Percentiles rank a stretch among this genome's conserved stretches.
phyloP scores from a whole-genome alignment of 2,113 vertebrate genomes.

The Rhineura floridana region DNA sequence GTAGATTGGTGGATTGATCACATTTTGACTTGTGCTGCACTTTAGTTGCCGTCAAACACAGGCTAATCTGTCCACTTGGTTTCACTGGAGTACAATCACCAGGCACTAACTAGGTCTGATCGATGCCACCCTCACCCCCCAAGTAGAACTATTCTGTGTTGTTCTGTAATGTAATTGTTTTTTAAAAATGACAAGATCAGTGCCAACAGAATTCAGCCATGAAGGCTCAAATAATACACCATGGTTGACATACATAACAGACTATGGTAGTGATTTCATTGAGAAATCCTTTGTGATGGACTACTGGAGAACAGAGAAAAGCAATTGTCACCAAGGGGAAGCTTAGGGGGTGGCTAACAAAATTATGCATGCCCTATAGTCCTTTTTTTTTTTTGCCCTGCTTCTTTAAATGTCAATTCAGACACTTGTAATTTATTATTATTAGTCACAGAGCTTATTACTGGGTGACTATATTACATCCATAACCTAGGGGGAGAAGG shows the following conservation, averaged over 20 bases:
- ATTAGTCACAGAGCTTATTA: neutral
- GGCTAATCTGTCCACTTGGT: conserved; percentile 30
- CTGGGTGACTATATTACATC: neutral
- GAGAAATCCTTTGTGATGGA: accelerated
- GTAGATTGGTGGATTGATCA: conserved; percentile 43
- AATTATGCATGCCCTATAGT: neutral
- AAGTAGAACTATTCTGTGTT: neutral
- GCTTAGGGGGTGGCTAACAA: neutral
- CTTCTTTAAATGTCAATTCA: neutral
- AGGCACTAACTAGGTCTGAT: conserved; percentile 37
- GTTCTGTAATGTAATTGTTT: neutral
- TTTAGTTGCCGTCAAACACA: conserved; percentile 3
- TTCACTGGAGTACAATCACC: conserved; percentile 25
- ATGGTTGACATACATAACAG: neutral
- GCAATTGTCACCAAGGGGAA: accelerated
- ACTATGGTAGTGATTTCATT: accelerated
- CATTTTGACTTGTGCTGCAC: conserved; percentile 32
- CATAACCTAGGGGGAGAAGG: neutral
- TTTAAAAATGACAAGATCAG: conserved; percentile 11
- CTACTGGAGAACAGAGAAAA: neutral
- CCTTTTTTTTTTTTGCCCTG: neutral
- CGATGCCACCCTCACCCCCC: neutral
- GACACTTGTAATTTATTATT: neutral
- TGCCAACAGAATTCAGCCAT: neutral
- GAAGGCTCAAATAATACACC: neutral